Percentiles rank a stretch among this genome's conserved stretches.
These are phyloP conservation scores for Parascotia fuliginaria DNA, from an alignment of 2,888 invertebrate species.

Conservation along the genomic window DNA sequence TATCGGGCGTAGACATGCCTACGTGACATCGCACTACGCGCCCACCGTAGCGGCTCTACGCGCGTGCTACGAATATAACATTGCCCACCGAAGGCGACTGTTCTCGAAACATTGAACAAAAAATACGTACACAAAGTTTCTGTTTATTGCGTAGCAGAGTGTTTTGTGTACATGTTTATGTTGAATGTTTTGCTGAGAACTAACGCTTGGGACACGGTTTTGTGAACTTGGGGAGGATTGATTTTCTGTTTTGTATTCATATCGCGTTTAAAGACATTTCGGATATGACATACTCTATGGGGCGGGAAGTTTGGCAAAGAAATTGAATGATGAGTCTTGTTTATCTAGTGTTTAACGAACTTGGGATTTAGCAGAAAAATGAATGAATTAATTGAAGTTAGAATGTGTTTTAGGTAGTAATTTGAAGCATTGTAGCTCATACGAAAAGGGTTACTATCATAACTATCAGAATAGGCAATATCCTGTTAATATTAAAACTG, in stretches of 20 bases:
- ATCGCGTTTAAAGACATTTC: slow-evolving; percentile 49
- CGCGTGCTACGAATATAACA: slow-evolving; percentile 48
- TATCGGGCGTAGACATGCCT: slow-evolving; percentile 53
- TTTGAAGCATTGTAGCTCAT: no score
- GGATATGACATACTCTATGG: slow-evolving; percentile 45
- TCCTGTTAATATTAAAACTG: no score
- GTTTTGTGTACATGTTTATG: slow-evolving; percentile 5
- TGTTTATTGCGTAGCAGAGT: background rate
- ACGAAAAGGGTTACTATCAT: no score
- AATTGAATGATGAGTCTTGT: slow-evolving; percentile 43
- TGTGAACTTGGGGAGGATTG: slow-evolving; percentile 45
- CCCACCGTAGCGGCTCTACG: slow-evolving; percentile 50
- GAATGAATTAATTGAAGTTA: no score
- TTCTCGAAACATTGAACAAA: background rate
- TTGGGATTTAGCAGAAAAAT: slow-evolving; percentile 13
- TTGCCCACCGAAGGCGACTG: background rate
- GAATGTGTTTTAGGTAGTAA: no score
- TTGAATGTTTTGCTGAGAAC: slow-evolving; percentile 1
- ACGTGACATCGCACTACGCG: slow-evolving; percentile 67
- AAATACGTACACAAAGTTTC: background rate
- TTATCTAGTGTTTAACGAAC: slow-evolving; percentile 26
- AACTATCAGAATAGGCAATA: no score
- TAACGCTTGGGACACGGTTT: background rate
- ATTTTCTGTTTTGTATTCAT: slow-evolving; percentile 62
- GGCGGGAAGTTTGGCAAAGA: slow-evolving; percentile 34